Evolutionary conservation across 2,113 vertebrate genomes (phyloP), one percentile per base, ranked within the genome.

Genomic region (Morone chrysops): DNA sequence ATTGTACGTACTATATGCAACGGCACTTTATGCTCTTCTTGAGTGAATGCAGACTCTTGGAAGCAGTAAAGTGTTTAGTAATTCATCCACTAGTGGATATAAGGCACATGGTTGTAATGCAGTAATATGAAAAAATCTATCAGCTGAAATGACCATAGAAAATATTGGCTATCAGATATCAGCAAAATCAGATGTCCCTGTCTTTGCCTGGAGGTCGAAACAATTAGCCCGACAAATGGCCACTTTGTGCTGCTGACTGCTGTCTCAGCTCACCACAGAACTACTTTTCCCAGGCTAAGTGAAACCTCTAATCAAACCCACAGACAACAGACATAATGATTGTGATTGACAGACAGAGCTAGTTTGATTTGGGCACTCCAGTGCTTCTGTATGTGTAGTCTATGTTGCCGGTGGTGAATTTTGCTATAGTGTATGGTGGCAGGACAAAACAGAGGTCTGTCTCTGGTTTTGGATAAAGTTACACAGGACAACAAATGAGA

Each of bases 401-500:
- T 53, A 4, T 38, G 6, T 25, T n/a, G 10, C 41, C 47, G 47
- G 25, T 47, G 20, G 22, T 47, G 31, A 47, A 41, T 57, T 48
- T 36, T 2, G 31, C 78, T 67, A 8, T 4, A 25, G 17, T 22
- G 50, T 31, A 31, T 14, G 14, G 17, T 13, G 22, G 12, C 57
- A 57, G 40, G 48, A 54, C 31, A 57, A 18, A 17, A 17, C 38
- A 61, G 45, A 60, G 6, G 11, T 31, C 38, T 66, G 70, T 70
- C 50, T 73, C 56, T 54, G 25, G 14, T 43, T 65, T 59, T 48
- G 47, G 22, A 75, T 54, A 45, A 40, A 38, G 12, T n/a, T 77
- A 59, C 14, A 50, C 17, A 54, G 3, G 0, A 50, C 6, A 70
- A 14, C 10, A 63, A 72, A 76, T 48, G 25, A 50, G 25, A 81